These are phyloP conservation scores for Amphimallon solstitiale DNA, from an alignment of 2,888 invertebrate genomes.

Conservation along the genomic window DNA sequence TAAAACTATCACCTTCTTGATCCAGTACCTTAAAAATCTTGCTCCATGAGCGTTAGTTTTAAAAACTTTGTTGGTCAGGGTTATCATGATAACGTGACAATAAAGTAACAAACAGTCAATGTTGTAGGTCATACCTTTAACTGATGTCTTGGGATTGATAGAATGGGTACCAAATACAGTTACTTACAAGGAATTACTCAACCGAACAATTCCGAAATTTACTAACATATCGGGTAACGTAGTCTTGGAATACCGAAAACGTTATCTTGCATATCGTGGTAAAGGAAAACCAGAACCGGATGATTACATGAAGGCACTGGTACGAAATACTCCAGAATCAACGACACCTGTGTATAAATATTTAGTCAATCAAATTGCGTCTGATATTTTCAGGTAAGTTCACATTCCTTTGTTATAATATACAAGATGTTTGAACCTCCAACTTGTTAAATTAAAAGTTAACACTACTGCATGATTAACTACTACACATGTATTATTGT, in stretches of 20 bases:
- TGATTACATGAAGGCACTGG: constrained; percentile 54
- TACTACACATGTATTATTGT: too few species aligned
- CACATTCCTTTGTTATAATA: constrained; percentile 17
- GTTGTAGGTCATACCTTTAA: constrained; percentile 72
- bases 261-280: constrained; percentile 39
- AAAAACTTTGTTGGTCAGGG: too few species aligned
- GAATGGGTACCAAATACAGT: constrained; percentile 75
- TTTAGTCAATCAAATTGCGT: constrained; percentile 62
- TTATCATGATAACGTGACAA: too few species aligned
- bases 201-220: constrained; percentile 45
- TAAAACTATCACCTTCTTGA: too few species aligned
- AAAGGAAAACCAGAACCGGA: constrained; percentile 23
- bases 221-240: constrained; percentile 44
- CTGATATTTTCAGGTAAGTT: constrained; percentile 64
- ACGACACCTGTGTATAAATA: constrained; percentile 60
- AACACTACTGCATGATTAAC: too few species aligned
- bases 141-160: constrained; percentile 71
- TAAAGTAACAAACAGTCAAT: too few species aligned
- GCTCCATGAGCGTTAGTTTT: too few species aligned
- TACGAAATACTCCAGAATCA: constrained; percentile 55
- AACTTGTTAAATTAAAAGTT: too few species aligned
- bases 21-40: too few species aligned
- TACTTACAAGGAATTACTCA: constrained; percentile 66
- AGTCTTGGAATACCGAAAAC: constrained; percentile 50
- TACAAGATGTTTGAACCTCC: too few species aligned